Percentiles rank a stretch among this genome's conserved stretches.
Conservation (phyloP, 2,888 invertebrate genomes). For the Scelioninae gen. 2 region DNA sequence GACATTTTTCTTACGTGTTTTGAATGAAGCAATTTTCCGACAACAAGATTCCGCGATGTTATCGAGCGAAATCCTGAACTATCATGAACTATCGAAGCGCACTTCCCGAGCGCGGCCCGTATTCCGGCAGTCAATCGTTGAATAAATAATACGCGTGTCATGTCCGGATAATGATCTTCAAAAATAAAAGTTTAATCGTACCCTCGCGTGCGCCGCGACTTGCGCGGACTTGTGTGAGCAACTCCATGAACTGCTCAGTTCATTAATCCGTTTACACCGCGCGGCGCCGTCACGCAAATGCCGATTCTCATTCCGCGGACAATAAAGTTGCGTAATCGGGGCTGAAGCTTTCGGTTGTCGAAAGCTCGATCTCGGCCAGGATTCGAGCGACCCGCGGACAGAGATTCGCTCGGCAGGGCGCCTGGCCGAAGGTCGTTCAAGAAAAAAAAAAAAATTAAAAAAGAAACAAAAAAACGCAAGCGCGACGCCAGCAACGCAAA, state of each 20-base stretch:
- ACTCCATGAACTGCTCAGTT: conserved; percentile 55
- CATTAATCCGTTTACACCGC: conserved; percentile 58
- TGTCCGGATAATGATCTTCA: conserved; percentile 56
- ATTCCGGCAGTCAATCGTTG: conserved; percentile 45
- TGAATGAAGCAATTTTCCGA: conserved; percentile 30
- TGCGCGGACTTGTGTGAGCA: conserved; percentile 41
- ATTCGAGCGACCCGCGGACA: conserved; percentile 9
- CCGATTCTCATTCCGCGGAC: conserved; percentile 47
- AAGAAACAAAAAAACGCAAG: too few relatives aligned
- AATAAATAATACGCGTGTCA: conserved; percentile 59
- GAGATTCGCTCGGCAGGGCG: conserved; percentile 52
- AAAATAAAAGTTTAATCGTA: conserved; percentile 61
- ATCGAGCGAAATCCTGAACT: conserved; percentile 3
- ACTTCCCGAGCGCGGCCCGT: conserved; percentile 25
- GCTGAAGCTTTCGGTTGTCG: conserved; percentile 50
- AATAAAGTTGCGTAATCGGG: conserved; percentile 55
- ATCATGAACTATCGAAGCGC: conserved; percentile 16
- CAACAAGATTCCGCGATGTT: conserved; percentile 10
- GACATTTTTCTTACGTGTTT: neutral
- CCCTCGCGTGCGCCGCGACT: conserved; percentile 53
- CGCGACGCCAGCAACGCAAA: conserved; percentile 38
- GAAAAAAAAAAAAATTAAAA: too few relatives aligned
- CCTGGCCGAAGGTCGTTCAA: conserved; percentile 63
- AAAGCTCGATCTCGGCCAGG: conserved; percentile 55
- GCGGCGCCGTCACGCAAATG: conserved; percentile 55